These are phyloP conservation scores for Psophia crepitans DNA, from an alignment of 2,113 vertebrate genomes.

Conservation along the genomic window DNA sequence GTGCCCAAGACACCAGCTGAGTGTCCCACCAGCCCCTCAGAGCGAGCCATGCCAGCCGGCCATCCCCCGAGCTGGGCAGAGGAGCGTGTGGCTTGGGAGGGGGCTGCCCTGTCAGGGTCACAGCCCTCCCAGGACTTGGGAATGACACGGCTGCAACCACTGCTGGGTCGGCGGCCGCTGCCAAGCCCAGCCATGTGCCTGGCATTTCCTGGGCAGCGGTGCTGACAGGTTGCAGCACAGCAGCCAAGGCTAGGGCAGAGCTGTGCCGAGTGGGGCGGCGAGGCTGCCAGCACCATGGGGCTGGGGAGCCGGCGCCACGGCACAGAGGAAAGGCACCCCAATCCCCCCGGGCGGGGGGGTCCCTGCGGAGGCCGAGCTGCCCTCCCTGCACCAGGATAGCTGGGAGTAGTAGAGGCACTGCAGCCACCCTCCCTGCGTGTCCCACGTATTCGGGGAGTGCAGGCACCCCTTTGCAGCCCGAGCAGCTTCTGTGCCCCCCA, in stretches of 20 bases:
- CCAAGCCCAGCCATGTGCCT: neutral
- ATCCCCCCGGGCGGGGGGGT: accelerated
- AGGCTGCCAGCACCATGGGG: neutral
- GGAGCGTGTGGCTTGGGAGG: neutral
- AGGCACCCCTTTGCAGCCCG: neutral
- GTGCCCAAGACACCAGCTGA: neutral
- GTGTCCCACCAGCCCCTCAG: neutral
- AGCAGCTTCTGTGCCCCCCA: neutral
- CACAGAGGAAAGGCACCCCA: neutral
- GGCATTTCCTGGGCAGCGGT: neutral
- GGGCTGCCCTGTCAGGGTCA: neutral
- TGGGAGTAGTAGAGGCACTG: neutral
- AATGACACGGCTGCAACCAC: accelerated
- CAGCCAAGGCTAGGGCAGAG: neutral
- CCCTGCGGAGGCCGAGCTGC: accelerated
- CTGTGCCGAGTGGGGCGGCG: accelerated
- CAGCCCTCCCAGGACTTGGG: neutral
- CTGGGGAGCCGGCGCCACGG: accelerated
- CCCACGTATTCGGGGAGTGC: accelerated
- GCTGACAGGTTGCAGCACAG: neutral
- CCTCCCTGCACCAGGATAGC: too few relatives aligned
- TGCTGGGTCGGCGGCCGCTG: accelerated
- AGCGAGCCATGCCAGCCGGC: accelerated
- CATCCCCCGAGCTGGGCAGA: neutral
- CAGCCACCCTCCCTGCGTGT: accelerated